Evolutionary conservation across 2,113 vertebrate genomes (phyloP), one percentile per base, ranked within the genome.

Genomic region (Sebastes fasciatus): DNA sequence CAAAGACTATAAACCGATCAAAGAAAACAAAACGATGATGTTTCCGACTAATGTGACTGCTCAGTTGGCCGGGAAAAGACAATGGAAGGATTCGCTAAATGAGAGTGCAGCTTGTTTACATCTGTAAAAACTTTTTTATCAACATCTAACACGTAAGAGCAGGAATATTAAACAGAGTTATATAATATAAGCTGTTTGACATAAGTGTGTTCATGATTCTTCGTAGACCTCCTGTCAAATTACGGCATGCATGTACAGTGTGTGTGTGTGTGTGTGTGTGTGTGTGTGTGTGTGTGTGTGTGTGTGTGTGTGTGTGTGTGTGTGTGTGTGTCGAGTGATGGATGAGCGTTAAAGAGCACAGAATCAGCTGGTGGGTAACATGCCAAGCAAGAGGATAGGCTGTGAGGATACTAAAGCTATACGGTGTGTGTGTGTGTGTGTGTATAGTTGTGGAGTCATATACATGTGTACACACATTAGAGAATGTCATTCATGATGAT

Each of bases 131-230:
- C 19, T 1, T 0, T 46, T 21, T 40, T 21, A 51, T 54, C 58
- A 61, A 52, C 34, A 5, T 16, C 23, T 5, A n/a, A 77, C 64
- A 64, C 23, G 58, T 70, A 64, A 42, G 42, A n/a, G 51, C 58
- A 57, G 51, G 26, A 64, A 58, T 45, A 60, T 70, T 78, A 69
- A 70, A 74, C 63, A 48, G 11, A 23, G 21, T 49, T 64, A 12
- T 19, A 9, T 10, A 73, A 62, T 74, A 69, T 43, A 61, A 80
- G 62, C 79, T 26, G 17, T 78, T 42, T n/a, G 42, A 72, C 23
- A 54, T 34, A 42, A 16, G 52, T n/a, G 9, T 64, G 77, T 70
- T 72, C 60, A 65, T 40, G n/a, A 34, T 34, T 34, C 34, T 72
- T 21, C 1, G 4, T 8, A 51, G 70, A 42, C 6, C 34, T 45